Conservation (phyloP, 2,113 vertebrate species). For the Psammodynastes pulverulentus region DNA sequence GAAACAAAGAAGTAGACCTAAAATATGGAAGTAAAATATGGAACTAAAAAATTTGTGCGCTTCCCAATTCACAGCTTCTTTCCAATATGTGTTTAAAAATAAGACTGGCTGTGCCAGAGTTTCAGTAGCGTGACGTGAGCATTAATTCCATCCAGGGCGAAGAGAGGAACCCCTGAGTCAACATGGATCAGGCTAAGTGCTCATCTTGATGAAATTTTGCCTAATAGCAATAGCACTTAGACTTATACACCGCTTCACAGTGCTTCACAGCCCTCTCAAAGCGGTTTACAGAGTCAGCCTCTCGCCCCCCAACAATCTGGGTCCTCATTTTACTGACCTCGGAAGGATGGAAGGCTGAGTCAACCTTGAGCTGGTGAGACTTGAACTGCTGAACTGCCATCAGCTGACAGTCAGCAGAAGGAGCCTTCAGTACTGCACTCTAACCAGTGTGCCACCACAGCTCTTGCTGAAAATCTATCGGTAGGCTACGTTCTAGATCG, state of each 20-base stretch:
- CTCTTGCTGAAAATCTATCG: not conserved
- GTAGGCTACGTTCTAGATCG: not conserved
- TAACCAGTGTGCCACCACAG: no score
- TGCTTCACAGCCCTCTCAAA: no score
- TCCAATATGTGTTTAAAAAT: not conserved
- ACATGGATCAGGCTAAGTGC: not conserved
- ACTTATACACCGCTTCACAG: no score
- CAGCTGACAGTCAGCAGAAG: no score
- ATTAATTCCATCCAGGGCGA: not conserved
- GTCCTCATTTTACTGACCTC: no score
- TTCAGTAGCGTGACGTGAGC: not conserved
- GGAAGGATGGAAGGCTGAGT: no score
- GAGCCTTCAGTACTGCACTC: no score
- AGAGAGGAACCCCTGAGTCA: no score
- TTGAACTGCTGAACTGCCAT: no score
- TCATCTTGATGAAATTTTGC: not conserved
- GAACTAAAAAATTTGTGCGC: not conserved
- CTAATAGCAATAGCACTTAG: not conserved
- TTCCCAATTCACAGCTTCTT: not conserved
- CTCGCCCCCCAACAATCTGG: no score
- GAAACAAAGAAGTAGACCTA: constrained; percentile 5
- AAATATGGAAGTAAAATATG: constrained; percentile 33
- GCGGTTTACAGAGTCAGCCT: no score
- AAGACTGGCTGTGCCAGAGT: not conserved
- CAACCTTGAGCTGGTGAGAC: no score